Evolutionary conservation across 2,113 vertebrate genomes (phyloP).

Genomic region (Pluvianellus socialis): DNA sequence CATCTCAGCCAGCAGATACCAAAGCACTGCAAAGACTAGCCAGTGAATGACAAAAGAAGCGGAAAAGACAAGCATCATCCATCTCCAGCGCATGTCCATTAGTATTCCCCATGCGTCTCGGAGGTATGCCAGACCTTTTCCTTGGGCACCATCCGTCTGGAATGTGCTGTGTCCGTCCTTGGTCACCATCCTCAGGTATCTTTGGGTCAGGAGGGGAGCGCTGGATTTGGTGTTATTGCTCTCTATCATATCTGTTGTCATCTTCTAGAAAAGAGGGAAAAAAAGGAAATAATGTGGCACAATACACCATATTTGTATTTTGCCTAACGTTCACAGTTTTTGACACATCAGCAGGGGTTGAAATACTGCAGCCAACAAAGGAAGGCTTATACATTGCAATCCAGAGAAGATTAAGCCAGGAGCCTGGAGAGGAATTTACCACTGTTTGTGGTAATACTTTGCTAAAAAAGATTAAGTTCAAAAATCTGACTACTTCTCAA

Average conservation of each 20-base stretch:
- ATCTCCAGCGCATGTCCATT: slow-evolving; percentile 94
- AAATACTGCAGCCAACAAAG: slow-evolving; percentile 62
- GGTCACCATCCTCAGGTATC: slow-evolving; percentile 84
- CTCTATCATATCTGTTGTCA: slow-evolving; percentile 64
- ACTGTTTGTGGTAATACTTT: slow-evolving; percentile 57
- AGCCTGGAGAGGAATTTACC: slow-evolving; percentile 60
- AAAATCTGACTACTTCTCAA: slow-evolving; percentile 9
- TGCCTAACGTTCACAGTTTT: slow-evolving; percentile 49
- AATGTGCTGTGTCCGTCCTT: slow-evolving; percentile 91
- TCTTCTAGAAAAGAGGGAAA: slow-evolving; percentile 50
- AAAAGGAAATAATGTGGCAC: not conserved
- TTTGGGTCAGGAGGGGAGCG: slow-evolving; percentile 80
- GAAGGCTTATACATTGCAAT: slow-evolving; percentile 66
- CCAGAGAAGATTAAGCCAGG: slow-evolving; percentile 69
- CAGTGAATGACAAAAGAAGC: slow-evolving; percentile 93
- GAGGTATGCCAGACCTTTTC: slow-evolving; percentile 80
- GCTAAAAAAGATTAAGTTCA: slow-evolving; percentile 50
- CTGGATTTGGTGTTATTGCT: slow-evolving; percentile 79
- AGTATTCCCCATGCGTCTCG: slow-evolving; percentile 93
- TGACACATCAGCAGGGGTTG: slow-evolving; percentile 66
- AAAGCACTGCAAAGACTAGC: slow-evolving; percentile 94
- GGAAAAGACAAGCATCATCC: slow-evolving; percentile 94
- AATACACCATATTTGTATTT: not conserved
- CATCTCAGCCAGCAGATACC: slow-evolving; percentile 93
- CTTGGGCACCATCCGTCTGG: slow-evolving; percentile 71